Conservation (phyloP, 1,140 invertebrate genomes). For the Hyphantria cunea region DNA sequence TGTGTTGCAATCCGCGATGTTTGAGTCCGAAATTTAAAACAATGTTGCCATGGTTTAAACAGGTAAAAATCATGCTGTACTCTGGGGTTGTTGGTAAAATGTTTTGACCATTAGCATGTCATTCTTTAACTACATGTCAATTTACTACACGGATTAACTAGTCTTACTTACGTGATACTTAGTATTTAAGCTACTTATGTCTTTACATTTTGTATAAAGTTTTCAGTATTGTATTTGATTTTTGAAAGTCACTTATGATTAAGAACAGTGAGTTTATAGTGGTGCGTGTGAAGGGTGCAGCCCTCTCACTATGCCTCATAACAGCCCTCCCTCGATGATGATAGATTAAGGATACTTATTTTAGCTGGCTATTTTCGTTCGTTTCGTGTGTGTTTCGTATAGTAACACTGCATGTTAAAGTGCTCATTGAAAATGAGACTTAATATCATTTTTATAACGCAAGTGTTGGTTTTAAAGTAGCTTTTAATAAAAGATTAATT, state of each 20-base stretch:
- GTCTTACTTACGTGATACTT: neutral
- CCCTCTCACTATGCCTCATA: constrained; percentile 33
- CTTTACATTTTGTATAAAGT: neutral
- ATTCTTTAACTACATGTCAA: neutral
- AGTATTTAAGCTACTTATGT: neutral
- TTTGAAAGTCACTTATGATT: constrained; percentile 1
- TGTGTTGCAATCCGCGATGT: neutral
- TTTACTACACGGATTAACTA: neutral
- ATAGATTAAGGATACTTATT: constrained; percentile 52
- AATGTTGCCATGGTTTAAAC: neutral
- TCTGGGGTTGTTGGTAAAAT: neutral
- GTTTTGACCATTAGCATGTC: neutral
- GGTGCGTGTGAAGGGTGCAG: constrained; percentile 43
- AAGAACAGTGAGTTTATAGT: constrained; percentile 45
- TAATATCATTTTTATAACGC: too few species aligned
- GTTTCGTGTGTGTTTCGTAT: too few species aligned
- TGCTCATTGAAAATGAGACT: too few species aligned
- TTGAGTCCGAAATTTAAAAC: neutral
- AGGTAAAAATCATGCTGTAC: neutral
- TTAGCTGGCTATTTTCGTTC: neutral
- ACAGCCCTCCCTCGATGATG: constrained; percentile 48
- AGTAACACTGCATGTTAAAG: too few species aligned
- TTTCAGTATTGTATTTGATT: constrained; percentile 4
- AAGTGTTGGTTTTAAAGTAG: too few species aligned
- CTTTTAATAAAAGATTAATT: too few species aligned